Evolutionary conservation across 2,888 invertebrate species (phyloP).

Genomic region (Caenorhabditis sinica): DNA sequence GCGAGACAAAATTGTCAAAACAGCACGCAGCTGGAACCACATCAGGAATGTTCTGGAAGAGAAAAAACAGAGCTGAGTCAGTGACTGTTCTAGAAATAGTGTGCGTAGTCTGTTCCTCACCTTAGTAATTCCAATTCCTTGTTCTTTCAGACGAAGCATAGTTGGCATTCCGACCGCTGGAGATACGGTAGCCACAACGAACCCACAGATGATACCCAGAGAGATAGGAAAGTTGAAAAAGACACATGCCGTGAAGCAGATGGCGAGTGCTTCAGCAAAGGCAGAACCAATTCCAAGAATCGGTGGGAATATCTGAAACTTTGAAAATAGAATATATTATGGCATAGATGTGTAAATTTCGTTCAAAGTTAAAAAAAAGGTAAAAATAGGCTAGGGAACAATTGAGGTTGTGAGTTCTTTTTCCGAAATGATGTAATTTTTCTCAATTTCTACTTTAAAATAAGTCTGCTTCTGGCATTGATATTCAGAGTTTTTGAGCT

Average conservation of each 20-base stretch:
- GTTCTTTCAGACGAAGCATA: slow-evolving; percentile 56
- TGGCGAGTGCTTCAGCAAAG: slow-evolving; percentile 55
- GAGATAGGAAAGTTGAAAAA: slow-evolving; percentile 55
- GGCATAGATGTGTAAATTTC: no score
- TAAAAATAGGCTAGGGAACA: no score
- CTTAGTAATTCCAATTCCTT: slow-evolving; percentile 64
- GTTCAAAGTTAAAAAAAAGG: no score
- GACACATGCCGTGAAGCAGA: slow-evolving; percentile 52
- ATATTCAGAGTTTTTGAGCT: neutral
- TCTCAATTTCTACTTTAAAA: neutral
- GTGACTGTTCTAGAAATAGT: neutral
- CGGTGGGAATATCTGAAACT: slow-evolving; percentile 59
- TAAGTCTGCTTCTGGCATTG: no score
- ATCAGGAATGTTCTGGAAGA: slow-evolving; percentile 63
- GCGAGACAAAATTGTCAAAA: slow-evolving; percentile 65
- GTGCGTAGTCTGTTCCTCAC: slow-evolving; percentile 23
- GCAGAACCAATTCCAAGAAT: slow-evolving; percentile 64
- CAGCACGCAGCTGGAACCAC: slow-evolving; percentile 64
- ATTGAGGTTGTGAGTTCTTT: no score
- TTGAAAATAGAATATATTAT: no score
- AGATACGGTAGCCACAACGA: slow-evolving; percentile 67
- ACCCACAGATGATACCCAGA: slow-evolving; percentile 63
- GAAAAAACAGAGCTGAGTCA: neutral
- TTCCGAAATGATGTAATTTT: neutral
- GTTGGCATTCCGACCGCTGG: slow-evolving; percentile 66